Evolutionary conservation across 2,113 vertebrate genomes (phyloP), one percentile per base, ranked within the genome.

Genomic region (Rhagologus leucostigma): DNA sequence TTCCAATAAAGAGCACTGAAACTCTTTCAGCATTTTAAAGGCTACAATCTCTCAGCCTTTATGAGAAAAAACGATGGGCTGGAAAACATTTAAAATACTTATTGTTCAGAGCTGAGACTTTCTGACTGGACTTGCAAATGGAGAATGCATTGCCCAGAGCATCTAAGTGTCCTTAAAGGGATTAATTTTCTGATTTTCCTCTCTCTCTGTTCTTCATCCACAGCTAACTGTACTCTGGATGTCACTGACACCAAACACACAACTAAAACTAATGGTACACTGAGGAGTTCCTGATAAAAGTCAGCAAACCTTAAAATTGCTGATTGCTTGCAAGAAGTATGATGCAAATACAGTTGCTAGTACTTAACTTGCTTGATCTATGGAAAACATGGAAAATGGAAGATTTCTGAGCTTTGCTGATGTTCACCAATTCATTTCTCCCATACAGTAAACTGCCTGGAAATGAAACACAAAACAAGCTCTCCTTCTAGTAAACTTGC

Each of bases 1-100:
- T 96, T 96, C 96, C 96, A 97, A 71, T 19, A 35, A 53, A 56
- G 89, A 95, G 92, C 83, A 87, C 46, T 94, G 86, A 93, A 97
- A 95, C 88, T 87, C 88, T 96, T 96, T 32, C 70, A 94, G 96
- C 93, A 92, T 97, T 96, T 93, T 91, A 95, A 97, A 79, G 60
- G 44, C 83, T 84, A 69, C 90, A 89, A 84, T 94, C 83, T 86
- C 78, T 59, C 64, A 92, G 93, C 18, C 60, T 78, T 93, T 76
- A 91, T 0, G 0, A n/a, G 42, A 56, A 89, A 90, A 95, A 95
- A 94, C 1, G 5, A 93, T 93, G 57, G 68, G 26, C 32, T 94
- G 76, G 73, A 89, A 94, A 94, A 52, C 37, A 73, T 57, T 82
- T 85, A 46, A 68, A 90, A 90, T 49, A 78, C 55, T 86, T 63